These are phyloP conservation scores for Cephalopholis sonnerati DNA, from an alignment of 2,113 vertebrate genomes.

Conservation along the genomic window DNA sequence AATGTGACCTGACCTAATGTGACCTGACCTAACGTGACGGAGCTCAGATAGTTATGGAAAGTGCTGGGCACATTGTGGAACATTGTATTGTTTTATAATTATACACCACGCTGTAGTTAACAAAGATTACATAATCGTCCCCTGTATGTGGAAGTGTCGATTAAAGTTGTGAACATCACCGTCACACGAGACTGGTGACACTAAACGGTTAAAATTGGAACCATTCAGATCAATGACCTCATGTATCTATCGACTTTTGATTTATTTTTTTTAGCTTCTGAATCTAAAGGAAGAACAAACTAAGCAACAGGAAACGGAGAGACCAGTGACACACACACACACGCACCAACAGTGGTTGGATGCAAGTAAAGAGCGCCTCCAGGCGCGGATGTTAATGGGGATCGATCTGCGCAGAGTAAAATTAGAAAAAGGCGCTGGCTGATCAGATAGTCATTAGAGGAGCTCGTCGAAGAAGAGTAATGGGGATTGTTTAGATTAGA, in stretches of 20 bases:
- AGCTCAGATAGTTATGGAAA: constrained; percentile 36
- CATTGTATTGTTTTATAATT: constrained; percentile 47
- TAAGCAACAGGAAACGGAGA: neutral
- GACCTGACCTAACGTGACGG: neutral
- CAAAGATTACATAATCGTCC: constrained; percentile 37
- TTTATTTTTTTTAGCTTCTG: neutral
- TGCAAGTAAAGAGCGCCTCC: constrained; percentile 22
- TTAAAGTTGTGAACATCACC: neutral
- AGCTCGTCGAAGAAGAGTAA: constrained; percentile 9
- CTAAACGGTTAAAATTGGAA: neutral
- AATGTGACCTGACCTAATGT: neutral
- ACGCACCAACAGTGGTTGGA: constrained; percentile 11
- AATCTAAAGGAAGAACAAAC: neutral
- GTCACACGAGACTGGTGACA: neutral
- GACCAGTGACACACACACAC: neutral
- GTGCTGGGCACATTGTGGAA: neutral
- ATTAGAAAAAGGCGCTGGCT: constrained; percentile 50
- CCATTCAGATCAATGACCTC: neutral
- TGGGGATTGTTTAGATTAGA: constrained; percentile 7
- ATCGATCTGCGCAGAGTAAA: constrained; percentile 66
- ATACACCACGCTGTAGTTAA: neutral
- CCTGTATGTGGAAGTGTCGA: neutral
- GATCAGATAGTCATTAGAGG: constrained; percentile 54
- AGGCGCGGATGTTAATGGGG: constrained; percentile 65
- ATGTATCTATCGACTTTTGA: neutral